Evolutionary conservation across 2,113 vertebrate genomes (phyloP), one percentile per base, ranked within the genome.

Genomic region (Argyrosomus japonicus): DNA sequence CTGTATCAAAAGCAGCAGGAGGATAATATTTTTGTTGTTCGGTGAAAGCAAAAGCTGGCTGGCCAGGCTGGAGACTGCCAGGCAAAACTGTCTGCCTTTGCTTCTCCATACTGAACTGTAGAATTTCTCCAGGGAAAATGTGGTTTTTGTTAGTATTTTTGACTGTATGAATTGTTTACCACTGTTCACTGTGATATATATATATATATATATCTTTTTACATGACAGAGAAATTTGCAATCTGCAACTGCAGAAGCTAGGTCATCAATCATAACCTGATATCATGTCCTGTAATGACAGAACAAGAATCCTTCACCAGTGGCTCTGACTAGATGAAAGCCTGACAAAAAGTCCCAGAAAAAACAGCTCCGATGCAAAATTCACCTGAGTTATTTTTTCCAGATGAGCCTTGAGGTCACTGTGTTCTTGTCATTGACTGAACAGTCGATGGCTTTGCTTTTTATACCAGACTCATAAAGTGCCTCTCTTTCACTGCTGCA

Each of bases 1-100:
- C 87, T 81, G 84, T 79, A 87, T 84, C 72, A 89, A 77, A 85
- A 69, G 73, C 80, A 79, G 74, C 75, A 63, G 86, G 79, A 75
- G 79, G 61, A 87, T 84, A 65, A 89, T 86, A 77, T 91, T 91
- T 81, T 74, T 90, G 77, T 87, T 88, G 81, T 83, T 88, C 71
- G 53, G 61, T 64, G 79, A 81, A 75, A 88, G 79, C 53, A 72
- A 82, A 69, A 70, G 57, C 71, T 61, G 72, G 8, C 81, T 19
- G 62, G 47, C n/a, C 48, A 45, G 63, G 54, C 32, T 73, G 63
- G 79, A 89, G 68, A 71, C 61, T 56, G 40, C 13, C 21, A 45
- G 67, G 43, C 43, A 75, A 65, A 75, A 69, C 64, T 50, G 50
- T 51, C 36, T 56, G 47, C 19, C 45, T 48, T n/a, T 27, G 17